phyloP scores from a whole-genome alignment of 2,113 vertebrate genomes.

The Ammodytes marinus region DNA sequence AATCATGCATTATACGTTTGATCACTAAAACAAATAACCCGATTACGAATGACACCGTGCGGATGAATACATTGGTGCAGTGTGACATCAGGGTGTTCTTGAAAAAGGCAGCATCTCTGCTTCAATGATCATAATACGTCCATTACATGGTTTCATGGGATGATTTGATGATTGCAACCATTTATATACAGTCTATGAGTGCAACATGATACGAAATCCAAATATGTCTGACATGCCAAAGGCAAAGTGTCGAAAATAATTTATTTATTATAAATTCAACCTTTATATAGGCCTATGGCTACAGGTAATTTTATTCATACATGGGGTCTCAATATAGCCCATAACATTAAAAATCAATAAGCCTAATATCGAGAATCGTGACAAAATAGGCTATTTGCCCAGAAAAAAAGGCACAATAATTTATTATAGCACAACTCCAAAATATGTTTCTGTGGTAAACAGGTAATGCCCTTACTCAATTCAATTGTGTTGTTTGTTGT shows the following conservation, averaged over 20 bases:
- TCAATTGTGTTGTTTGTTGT: neutral
- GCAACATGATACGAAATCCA: neutral
- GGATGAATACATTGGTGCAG: slow-evolving; percentile 72
- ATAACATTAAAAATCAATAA: no score
- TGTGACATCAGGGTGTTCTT: neutral
- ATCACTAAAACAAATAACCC: neutral
- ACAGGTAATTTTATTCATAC: no score
- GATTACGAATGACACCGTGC: slow-evolving; percentile 12
- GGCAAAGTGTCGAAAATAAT: neutral
- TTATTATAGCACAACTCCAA: neutral
- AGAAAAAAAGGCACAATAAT: neutral
- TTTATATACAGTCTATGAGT: neutral
- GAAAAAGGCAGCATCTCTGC: neutral
- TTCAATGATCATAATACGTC: no score
- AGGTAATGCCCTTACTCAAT: neutral
- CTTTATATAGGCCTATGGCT: no score
- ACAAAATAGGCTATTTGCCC: neutral
- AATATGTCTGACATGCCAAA: neutral
- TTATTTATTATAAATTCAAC: no score
- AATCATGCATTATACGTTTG: neutral
- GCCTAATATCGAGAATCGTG: no score
- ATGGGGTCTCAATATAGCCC: no score
- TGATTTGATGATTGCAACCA: no score
- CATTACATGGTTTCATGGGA: neutral
- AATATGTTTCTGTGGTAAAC: neutral